Base-by-base conservation (phyloP, 1,140 invertebrate genomes). In the Ylistrum balloti region DNA sequence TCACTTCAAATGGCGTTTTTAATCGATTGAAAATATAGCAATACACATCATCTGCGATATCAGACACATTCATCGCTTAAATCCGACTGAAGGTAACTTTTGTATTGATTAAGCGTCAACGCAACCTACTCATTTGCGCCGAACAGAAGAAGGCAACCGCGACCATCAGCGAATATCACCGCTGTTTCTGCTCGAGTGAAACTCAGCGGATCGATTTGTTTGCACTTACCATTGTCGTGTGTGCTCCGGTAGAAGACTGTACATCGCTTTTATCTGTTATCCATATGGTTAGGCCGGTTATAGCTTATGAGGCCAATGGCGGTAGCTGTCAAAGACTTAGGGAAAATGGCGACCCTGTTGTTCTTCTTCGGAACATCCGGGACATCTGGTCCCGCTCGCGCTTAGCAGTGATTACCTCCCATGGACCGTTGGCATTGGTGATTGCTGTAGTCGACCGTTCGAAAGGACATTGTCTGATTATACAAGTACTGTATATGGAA, bases 331-430 rank as follows among this genome's bases (percentile, higher is more conserved):
- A 74, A 74, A 74, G 56, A 28, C 56, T 74, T 74, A 2, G 22
- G n/a, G 56, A 74, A 74, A 74, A 74, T 74, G 56, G 56, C 56
- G 56, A 74, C 56, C 56, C 56, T 74, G 56, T 74, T 74, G 56
- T 74, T 74, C 56, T 74, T 74, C 56, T 74, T 74, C 56, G 1
- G 56, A 74, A 74, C 56, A 74, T 74, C 56, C 56, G 56, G 56
- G 56, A 28, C 56, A 5, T 74, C 22, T 74, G 56, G 22, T 74
- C 56, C 56, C 56, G 56, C 56, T 74, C 56, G 56, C 56, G 56
- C 56, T 74, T 28, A 28, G 56, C 56, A 74, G 56, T 74, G 56
- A 74, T 74, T 74, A 74, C 56, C 56, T 74, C 56, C 56, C 56
- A 74, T 74, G 56, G 56, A 74, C 56, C 56, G 56, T 28, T 74